phyloP scores from a whole-genome alignment of 2,888 invertebrate genomes.

The Lumbricus terrestris region DNA sequence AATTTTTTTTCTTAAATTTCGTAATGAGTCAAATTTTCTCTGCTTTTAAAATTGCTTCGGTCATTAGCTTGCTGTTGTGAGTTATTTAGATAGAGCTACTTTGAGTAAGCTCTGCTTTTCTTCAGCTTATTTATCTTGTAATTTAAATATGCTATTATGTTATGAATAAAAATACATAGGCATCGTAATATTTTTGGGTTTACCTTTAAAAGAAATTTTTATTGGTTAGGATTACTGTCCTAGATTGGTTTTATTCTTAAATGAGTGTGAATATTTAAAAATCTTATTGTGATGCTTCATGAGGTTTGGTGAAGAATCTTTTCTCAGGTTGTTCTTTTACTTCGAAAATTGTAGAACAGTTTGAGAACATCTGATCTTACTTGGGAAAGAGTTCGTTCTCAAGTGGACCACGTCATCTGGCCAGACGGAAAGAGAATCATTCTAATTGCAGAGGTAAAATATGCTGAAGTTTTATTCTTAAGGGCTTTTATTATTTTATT shows the following conservation, averaged over 20 bases:
- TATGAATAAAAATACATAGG: background rate
- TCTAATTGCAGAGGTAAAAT: conserved; percentile 74
- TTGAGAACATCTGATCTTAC: conserved; percentile 88
- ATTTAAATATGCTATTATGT: background rate
- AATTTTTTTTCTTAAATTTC: background rate
- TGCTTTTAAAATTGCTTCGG: background rate
- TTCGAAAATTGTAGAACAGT: conserved; percentile 49
- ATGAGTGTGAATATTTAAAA: background rate
- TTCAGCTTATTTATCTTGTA: background rate
- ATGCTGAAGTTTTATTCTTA: background rate
- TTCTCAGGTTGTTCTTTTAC: background rate
- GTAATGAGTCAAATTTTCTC: background rate
- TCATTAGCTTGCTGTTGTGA: background rate
- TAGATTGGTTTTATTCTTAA: background rate
- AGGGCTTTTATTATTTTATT: background rate
- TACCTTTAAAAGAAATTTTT: background rate
- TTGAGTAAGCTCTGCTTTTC: background rate
- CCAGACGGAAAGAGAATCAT: conserved; percentile 93
- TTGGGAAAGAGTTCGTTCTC: conserved; percentile 95
- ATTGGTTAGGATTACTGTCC: background rate
- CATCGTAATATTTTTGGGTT: background rate
- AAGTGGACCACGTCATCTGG: conserved; percentile 98
- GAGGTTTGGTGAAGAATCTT: background rate
- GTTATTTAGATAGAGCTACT: background rate
- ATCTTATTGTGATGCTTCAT: background rate